Evolutionary conservation across 2,888 invertebrate genomes (phyloP).

Genomic region (Mythimna lalbum): DNA sequence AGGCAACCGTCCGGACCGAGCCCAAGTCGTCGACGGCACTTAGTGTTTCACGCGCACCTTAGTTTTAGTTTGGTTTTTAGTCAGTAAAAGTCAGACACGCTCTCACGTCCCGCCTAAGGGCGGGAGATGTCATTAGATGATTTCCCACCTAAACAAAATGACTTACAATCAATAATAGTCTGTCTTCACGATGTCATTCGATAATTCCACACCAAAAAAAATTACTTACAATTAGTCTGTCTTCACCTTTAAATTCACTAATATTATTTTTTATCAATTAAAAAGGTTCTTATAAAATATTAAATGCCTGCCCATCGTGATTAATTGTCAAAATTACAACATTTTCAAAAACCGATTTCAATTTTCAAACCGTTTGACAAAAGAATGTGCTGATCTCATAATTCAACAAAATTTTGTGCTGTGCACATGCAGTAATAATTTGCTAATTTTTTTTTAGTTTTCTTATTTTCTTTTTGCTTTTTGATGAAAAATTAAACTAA

Average conservation of each 20-base stretch:
- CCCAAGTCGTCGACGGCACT: no score
- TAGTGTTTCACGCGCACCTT: no score
- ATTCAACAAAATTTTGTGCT: conserved; percentile 75
- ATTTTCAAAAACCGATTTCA: conserved; percentile 52
- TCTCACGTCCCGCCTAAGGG: no score
- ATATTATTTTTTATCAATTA: background rate
- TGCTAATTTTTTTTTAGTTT: conserved; percentile 53
- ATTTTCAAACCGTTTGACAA: conserved; percentile 67
- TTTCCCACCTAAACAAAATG: no score
- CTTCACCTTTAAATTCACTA: background rate
- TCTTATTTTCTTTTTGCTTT: conserved; percentile 68
- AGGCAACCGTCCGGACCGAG: no score
- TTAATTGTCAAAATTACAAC: background rate
- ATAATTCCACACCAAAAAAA: no score
- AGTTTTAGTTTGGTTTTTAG: no score
- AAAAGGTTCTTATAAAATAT: conserved; percentile 2
- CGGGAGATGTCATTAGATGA: no score
- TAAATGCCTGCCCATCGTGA: conserved; percentile 43
- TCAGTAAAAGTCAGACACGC: no score
- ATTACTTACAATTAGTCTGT: background rate
- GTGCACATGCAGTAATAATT: conserved; percentile 71
- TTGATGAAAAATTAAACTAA: conserved; percentile 73
- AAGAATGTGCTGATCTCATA: conserved; percentile 68
- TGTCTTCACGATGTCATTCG: no score
- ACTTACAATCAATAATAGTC: no score